phyloP scores from a whole-genome alignment of 1,140 invertebrate genomes.

The Phocides pigmalion region DNA sequence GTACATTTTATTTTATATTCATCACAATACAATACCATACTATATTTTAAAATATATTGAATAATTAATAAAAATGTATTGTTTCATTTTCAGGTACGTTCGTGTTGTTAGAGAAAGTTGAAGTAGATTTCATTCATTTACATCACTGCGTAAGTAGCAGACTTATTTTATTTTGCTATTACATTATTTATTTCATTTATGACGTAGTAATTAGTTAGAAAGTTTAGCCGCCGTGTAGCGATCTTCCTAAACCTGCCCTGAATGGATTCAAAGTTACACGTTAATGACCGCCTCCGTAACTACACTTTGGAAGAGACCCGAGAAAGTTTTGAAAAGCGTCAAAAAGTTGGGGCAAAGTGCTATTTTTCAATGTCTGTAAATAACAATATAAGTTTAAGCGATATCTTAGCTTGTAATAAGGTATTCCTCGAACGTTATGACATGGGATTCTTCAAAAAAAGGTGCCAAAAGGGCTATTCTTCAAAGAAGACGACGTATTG shows the following conservation, averaged over 20 bases:
- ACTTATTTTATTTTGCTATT: constrained; percentile 61
- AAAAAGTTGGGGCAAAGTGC: constrained; percentile 57
- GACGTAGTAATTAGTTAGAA: constrained; percentile 27
- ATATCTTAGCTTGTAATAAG: constrained; percentile 45
- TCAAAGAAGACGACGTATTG: too few species aligned
- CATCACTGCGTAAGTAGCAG: constrained; percentile 73
- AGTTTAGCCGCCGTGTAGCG: constrained; percentile 20
- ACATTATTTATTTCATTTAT: constrained; percentile 42
- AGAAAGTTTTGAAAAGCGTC: constrained; percentile 48
- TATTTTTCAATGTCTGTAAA: constrained; percentile 67
- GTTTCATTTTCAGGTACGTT: constrained; percentile 71
- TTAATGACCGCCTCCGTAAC: constrained; percentile 53
- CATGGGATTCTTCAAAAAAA: too few species aligned
- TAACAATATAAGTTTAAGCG: constrained; percentile 56
- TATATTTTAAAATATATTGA: too few species aligned
- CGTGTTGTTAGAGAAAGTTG: constrained; percentile 73
- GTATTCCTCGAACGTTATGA: too few species aligned
- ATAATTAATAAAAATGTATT: constrained; percentile 5
- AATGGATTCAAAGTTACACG: constrained; percentile 49
- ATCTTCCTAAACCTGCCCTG: constrained; percentile 39
- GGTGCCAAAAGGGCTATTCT: too few species aligned
- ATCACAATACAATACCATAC: too few species aligned
- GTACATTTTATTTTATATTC: too few species aligned
- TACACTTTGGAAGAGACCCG: constrained; percentile 47
- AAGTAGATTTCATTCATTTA: constrained; percentile 67